Evolutionary conservation across 2,113 vertebrate genomes (phyloP), one percentile per base, ranked within the genome.

Genomic region (Rhinoptilus africanus): DNA sequence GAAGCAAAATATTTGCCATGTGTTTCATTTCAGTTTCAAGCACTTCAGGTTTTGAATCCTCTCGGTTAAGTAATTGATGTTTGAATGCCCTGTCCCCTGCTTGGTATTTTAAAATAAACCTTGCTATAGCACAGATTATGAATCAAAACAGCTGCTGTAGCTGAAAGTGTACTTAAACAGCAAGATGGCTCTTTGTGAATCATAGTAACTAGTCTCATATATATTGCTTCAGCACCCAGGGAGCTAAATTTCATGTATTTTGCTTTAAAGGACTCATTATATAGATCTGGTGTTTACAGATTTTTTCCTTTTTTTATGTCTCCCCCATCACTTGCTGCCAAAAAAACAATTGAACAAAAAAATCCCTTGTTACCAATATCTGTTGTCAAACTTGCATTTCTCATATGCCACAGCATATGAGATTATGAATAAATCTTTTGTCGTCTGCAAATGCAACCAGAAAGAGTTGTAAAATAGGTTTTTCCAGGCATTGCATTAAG

Each of bases 61-160:
- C 90, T 94, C 2, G 1, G n/a, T 95, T 96, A 96, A 88, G 81
- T 94, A 96, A 96, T 78, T 96, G 89, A 82, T 97, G 79, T 96
- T 95, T 96, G 91, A 95, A 97, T 95, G 83, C 66, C 94, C 54
- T 83, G 83, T 76, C 82, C 87, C 54, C 88, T 97, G 78, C 89
- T 83, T 96, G 78, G 90, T 96, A 96, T 96, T 97, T 97, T 93
- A 97, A 97, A 96, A 96, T 77, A 97, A 97, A 97, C 96, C 23
- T 84, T 88, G 48, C 76, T 89, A 93, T 94, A 91, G 85, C 92
- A 74, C 92, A 74, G 94, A 89, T 94, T 86, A 94, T 93, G 94
- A 96, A 97, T 95, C 94, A 95, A 94, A 84, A 48, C 92, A 88
- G 89, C 92, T 91, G 71, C 89, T 96, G 88, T 69, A 73, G 24